Evolutionary conservation across 2,113 vertebrate genomes (phyloP).

Genomic region (Atractosteus spatula): DNA sequence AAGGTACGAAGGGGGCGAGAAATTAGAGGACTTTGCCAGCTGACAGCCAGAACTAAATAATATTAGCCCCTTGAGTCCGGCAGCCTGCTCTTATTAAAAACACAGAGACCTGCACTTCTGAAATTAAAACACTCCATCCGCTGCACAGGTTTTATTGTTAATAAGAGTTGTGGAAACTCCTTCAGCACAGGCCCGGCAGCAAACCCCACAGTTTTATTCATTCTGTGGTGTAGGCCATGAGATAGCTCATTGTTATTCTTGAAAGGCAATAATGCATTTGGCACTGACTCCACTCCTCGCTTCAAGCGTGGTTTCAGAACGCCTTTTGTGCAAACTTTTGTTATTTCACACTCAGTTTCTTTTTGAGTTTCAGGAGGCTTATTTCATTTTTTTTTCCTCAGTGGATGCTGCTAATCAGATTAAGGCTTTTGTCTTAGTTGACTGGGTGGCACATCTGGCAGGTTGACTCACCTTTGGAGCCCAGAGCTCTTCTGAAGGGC

Average conservation of each 20-base stretch:
- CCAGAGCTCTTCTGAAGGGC: no score
- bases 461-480: no score
- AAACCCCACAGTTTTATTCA: constrained; percentile 58
- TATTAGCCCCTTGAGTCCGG: constrained; percentile 63
- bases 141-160: constrained; percentile 58
- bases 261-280: constrained; percentile 65
- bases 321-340: constrained; percentile 37
- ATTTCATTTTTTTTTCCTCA: no score
- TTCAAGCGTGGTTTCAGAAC: constrained; percentile 29
- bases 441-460: no score
- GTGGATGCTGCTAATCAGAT: no score
- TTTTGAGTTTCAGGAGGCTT: no score
- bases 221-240: constrained; percentile 54
- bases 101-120: constrained; percentile 39
- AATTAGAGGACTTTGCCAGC: constrained; percentile 72
- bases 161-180: constrained; percentile 47
- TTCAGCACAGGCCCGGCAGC: constrained; percentile 48
- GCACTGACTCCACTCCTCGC: constrained; percentile 42
- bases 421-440: no score
- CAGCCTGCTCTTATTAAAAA: constrained; percentile 60
- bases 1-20: constrained; percentile 57
- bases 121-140: constrained; percentile 53
- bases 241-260: constrained; percentile 53
- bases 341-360: no score
- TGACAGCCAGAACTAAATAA: constrained; percentile 70